Base-by-base conservation (phyloP, 2,113 vertebrate species). In the Rallus limicola region DNA sequence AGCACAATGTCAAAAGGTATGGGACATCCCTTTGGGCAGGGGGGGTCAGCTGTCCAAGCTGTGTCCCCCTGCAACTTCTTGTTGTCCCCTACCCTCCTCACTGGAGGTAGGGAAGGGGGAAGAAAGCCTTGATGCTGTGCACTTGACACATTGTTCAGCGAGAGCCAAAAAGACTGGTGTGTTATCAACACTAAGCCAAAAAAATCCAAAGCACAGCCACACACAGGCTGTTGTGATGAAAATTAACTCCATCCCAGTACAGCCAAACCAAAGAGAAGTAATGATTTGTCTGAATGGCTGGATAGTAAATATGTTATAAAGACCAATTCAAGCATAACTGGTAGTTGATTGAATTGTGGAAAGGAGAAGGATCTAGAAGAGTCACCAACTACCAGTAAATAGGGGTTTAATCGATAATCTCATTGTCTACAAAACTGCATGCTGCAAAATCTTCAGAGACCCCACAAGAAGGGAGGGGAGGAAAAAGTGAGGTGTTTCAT, bases 1-100 rank as follows among this genome's bases (percentile, higher is more conserved):
- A 72, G 52, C 52, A 68, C 6, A 14, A 5, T 2, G 9, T 14
- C 55, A 71, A 4, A 25, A 0, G 0, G 5, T 13, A 36, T 16
- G 33, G 74, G 24, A 64, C 17, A 75, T 26, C 34, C 11, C 20
- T 64, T 63, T 25, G 38, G 42, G 26, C 28, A 67, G 36, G 14
- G 19, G 24, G 6, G 12, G 25, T 53, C 60, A 69, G 13, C 29
- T 42, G n/a, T 58, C 63, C 28, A 62, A 36, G 23, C 26, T 38
- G 23, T 50, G 59, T 56, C 25, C 19, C 13, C 29, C 52, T 42
- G 28, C 8, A 78, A 77, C 5, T 19, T 76, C 63, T 68, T 74
- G 29, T 25, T 19, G 33, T 56, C 42, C 10, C 8, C 17, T 36
- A 81, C 64, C 8, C 23, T 55, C 4, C 55, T 33, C 11, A 9